Percentiles rank a stretch among this genome's conserved stretches.
These are phyloP conservation scores for Sternarchorhynchus goeldii DNA, from an alignment of 2,797 vertebrate species.

Conservation along the genomic window DNA sequence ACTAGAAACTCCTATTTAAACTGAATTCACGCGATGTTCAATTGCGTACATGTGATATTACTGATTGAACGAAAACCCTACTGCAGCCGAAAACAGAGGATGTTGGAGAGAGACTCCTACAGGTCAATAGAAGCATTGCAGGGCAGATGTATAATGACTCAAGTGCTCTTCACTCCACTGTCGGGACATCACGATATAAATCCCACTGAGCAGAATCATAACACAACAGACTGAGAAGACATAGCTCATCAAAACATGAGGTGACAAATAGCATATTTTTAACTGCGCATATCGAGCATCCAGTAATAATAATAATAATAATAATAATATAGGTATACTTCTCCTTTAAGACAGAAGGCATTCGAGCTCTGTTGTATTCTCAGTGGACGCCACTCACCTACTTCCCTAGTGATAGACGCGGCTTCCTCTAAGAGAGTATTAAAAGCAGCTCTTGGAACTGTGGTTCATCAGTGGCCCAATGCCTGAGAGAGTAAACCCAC, in stretches of 20 bases:
- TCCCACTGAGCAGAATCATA: too few relatives aligned
- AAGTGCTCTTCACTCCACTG: neutral
- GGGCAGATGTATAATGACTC: neutral
- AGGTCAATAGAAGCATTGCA: constrained; percentile 49
- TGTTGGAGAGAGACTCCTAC: constrained; percentile 62
- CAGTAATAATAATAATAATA: neutral
- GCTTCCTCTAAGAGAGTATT: constrained; percentile 2
- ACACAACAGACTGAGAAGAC: too few relatives aligned
- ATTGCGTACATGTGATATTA: neutral
- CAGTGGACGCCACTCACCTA: neutral
- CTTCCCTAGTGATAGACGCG: neutral
- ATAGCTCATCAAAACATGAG: too few relatives aligned
- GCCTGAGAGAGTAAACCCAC: neutral
- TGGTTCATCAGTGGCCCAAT: neutral
- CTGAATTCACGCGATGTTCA: neutral
- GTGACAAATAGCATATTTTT: too few relatives aligned
- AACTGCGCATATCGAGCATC: too few relatives aligned
- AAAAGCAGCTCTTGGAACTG: neutral
- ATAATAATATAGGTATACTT: neutral
- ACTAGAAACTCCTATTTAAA: neutral
- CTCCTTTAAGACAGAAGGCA: constrained; percentile 1
- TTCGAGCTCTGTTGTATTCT: neutral
- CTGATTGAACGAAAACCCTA: neutral
- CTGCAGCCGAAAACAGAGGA: neutral
- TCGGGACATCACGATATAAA: neutral